Percentiles rank a stretch among this genome's conserved stretches.
phyloP scores from a whole-genome alignment of 2,888 invertebrate genomes.

The Drosophila fulvimacula region DNA sequence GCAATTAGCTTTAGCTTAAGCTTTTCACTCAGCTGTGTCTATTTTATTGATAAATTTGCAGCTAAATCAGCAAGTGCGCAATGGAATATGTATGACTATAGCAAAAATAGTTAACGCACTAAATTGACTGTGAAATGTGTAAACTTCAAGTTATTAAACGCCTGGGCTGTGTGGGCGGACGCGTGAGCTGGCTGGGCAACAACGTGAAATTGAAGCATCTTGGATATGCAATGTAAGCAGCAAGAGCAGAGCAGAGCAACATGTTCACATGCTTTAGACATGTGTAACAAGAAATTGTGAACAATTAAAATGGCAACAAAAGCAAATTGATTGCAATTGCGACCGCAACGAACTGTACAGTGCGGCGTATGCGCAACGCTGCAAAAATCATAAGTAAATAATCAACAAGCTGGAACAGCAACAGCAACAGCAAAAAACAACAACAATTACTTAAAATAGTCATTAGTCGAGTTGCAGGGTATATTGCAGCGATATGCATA shows the following conservation, averaged over 20 bases:
- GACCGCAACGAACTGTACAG: slow-evolving; percentile 1
- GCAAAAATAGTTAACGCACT: not conserved
- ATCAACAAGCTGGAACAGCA: slow-evolving; percentile 6
- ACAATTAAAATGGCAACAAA: slow-evolving; percentile 1
- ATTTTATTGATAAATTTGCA: not conserved
- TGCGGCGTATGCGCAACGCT: slow-evolving; percentile 26
- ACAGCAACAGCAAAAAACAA: not conserved
- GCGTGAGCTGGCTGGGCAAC: slow-evolving; percentile 5
- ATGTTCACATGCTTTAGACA: not conserved
- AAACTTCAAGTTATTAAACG: slow-evolving; percentile 23
- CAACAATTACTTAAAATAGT: not conserved
- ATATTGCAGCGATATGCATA: slow-evolving; percentile 6
- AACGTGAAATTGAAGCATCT: slow-evolving; percentile 5
- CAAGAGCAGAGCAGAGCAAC: not conserved
- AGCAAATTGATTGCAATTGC: not conserved
- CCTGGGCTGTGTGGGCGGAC: slow-evolving; percentile 4
- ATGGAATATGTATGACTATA: not conserved
- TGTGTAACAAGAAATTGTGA: slow-evolving; percentile 13
- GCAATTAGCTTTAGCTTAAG: not conserved
- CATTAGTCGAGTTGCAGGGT: slow-evolving; percentile 6
- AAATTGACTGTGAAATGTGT: slow-evolving; percentile 30
- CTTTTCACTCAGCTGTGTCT: not conserved
- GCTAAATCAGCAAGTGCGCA: slow-evolving; percentile 2
- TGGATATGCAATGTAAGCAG: not conserved
- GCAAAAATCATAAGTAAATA: slow-evolving; percentile 16